Evolutionary conservation across 2,888 invertebrate species (phyloP).

Genomic region (Isoperla grammatica): DNA sequence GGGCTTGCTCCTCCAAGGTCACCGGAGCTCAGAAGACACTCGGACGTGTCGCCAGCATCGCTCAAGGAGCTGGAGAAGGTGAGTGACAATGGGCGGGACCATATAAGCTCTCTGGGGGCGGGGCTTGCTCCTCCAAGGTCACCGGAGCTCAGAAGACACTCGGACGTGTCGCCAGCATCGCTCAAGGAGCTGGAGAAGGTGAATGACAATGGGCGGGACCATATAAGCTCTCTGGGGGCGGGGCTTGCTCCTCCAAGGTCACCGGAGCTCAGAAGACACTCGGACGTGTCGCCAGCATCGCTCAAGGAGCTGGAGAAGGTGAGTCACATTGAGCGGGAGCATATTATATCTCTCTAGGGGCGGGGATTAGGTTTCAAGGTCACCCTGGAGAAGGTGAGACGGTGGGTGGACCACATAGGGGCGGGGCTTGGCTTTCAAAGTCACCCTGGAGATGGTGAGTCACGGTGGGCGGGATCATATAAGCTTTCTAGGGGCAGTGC

Average conservation of each 20-base stretch:
- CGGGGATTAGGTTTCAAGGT: conserved; percentile 75
- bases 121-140: conserved; percentile 79
- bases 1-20: too few relatives aligned
- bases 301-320: conserved; percentile 80
- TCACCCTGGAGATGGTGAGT: conserved; percentile 69
- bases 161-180: conserved; percentile 82
- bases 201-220: too few relatives aligned
- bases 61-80: too few relatives aligned
- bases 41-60: conserved; percentile 82
- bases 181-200: conserved; percentile 83
- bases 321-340: too few relatives aligned
- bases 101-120: conserved; percentile 46
- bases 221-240: conserved; percentile 44
- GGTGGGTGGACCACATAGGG: conserved; percentile 86
- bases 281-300: conserved; percentile 82
- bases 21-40: conserved; percentile 73
- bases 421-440: conserved; percentile 80
- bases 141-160: conserved; percentile 74
- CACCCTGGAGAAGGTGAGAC: conserved; percentile 73
- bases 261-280: conserved; percentile 74
- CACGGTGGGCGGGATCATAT: conserved; percentile 48
- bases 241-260: conserved; percentile 79
- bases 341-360: too few relatives aligned
- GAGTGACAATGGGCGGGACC: conserved; percentile 47
- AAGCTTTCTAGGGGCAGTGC: conserved; percentile 49